phyloP scores from a whole-genome alignment of 2,113 vertebrate genomes.

The Marmota monax region DNA sequence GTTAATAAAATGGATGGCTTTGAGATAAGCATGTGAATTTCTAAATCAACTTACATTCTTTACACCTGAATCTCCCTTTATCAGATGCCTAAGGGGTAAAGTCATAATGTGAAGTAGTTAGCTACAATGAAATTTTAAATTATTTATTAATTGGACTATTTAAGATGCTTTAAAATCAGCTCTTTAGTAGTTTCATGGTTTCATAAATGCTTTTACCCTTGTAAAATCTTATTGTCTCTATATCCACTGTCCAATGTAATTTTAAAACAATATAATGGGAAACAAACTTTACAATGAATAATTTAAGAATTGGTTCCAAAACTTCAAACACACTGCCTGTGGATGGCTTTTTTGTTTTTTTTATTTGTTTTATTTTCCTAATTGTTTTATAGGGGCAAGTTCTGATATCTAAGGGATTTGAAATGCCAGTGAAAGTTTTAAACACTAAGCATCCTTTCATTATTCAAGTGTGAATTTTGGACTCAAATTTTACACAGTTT shows the following conservation, averaged over 20 bases:
- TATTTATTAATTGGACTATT: slow-evolving; percentile 65
- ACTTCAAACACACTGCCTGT: not conserved
- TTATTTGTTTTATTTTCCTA: not conserved
- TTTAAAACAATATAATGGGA: slow-evolving; percentile 50
- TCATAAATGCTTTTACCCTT: slow-evolving; percentile 56
- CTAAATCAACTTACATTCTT: slow-evolving; percentile 50
- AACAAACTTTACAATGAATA: not conserved
- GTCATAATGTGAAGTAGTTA: slow-evolving; percentile 50
- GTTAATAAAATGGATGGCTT: not conserved
- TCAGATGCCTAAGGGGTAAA: slow-evolving; percentile 36
- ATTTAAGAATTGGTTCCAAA: slow-evolving; percentile 42
- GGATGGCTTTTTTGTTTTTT: not conserved
- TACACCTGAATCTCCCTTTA: slow-evolving; percentile 52
- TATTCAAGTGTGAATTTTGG: slow-evolving; percentile 13
- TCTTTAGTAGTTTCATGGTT: slow-evolving; percentile 65
- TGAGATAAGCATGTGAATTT: not conserved
- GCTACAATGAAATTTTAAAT: slow-evolving; percentile 52
- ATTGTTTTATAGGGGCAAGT: not conserved
- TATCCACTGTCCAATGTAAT: slow-evolving; percentile 38
- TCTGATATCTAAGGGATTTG: not conserved
- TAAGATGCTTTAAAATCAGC: slow-evolving; percentile 65
- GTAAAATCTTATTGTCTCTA: slow-evolving; percentile 49
- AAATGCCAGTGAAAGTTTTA: not conserved
- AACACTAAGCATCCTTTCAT: not conserved
- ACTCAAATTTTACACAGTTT: not conserved